A percentile compares a stretch with the other conserved stretches of the same genome.
Conservation (phyloP, 2,888 invertebrate species). For the Sarcophaga caerulescens region DNA sequence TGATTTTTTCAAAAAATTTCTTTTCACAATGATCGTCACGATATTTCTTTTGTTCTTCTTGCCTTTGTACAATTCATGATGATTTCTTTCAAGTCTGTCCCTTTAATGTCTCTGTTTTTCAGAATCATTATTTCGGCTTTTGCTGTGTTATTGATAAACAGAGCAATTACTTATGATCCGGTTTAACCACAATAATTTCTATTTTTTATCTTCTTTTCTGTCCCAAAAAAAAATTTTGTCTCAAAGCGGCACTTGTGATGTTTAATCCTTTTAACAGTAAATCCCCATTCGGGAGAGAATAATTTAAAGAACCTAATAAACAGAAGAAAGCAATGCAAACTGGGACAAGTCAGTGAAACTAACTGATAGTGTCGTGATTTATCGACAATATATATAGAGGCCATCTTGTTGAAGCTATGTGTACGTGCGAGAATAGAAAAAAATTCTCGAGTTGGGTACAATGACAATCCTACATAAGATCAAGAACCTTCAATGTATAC, state of each 20-base stretch:
- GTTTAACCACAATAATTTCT: slow-evolving; percentile 69
- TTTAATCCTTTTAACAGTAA: slow-evolving; percentile 28
- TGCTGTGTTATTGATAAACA: background rate
- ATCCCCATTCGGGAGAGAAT: background rate
- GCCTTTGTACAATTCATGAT: slow-evolving; percentile 17
- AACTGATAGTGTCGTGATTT: too few species aligned
- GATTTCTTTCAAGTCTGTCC: slow-evolving; percentile 6
- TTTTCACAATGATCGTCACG: background rate
- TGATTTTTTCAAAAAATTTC: slow-evolving; percentile 21
- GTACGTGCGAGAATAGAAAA: too few species aligned
- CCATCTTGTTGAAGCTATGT: too few species aligned
- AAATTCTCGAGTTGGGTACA: too few species aligned
- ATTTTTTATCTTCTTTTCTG: slow-evolving; percentile 59
- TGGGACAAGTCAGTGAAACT: too few species aligned
- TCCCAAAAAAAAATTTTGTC: slow-evolving; percentile 44
- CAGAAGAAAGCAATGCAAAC: too few species aligned
- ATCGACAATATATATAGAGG: too few species aligned
- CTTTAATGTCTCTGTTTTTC: background rate
- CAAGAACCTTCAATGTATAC: too few species aligned
- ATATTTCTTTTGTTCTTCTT: background rate
- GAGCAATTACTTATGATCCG: slow-evolving; percentile 68
- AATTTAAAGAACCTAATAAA: background rate
- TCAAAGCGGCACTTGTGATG: slow-evolving; percentile 64
- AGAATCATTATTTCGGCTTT: slow-evolving; percentile 13
- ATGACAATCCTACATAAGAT: too few species aligned